Conservation (phyloP, 35 echinoderm and acorn worm genomes). For the Eucidaris tribuloides region DNA sequence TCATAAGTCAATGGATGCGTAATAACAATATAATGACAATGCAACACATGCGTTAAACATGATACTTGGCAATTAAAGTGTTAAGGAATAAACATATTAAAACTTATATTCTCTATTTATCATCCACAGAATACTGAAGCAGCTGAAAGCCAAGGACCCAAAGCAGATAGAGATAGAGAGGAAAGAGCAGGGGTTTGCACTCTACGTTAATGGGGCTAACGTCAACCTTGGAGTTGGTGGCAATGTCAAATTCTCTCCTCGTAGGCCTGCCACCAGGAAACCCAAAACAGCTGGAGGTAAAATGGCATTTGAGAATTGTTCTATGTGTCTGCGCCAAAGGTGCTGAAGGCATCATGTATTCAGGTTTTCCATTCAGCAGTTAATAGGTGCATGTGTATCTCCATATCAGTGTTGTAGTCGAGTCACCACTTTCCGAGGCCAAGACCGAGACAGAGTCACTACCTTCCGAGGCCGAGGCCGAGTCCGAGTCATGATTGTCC, state of each 20-base stretch:
- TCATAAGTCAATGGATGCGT: background rate
- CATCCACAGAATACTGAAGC: constrained; percentile 66
- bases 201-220: constrained; percentile 95
- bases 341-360: too few species aligned
- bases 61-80: too few species aligned
- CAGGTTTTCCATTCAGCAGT: too few species aligned
- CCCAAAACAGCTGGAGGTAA: constrained; percentile 97
- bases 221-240: constrained; percentile 8
- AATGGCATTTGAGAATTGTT: too few species aligned
- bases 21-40: background rate
- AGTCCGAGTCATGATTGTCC: too few species aligned
- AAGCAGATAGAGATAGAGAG: constrained; percentile 87
- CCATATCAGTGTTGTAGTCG: too few species aligned
- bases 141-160: constrained; percentile 91
- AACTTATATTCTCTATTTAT: background rate
- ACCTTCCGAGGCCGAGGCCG: too few species aligned
- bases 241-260: constrained; percentile 53
- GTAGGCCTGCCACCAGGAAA: constrained; percentile 66
- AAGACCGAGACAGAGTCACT: too few species aligned
- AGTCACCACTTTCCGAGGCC: too few species aligned
- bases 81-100: background rate
- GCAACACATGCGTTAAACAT: too few species aligned
- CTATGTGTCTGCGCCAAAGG: too few species aligned
- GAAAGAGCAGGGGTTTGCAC: constrained; percentile 88
- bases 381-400: too few species aligned